These are phyloP conservation scores for Dissostichus mawsoni DNA, from an alignment of 2,113 vertebrate species.

Conservation along the genomic window DNA sequence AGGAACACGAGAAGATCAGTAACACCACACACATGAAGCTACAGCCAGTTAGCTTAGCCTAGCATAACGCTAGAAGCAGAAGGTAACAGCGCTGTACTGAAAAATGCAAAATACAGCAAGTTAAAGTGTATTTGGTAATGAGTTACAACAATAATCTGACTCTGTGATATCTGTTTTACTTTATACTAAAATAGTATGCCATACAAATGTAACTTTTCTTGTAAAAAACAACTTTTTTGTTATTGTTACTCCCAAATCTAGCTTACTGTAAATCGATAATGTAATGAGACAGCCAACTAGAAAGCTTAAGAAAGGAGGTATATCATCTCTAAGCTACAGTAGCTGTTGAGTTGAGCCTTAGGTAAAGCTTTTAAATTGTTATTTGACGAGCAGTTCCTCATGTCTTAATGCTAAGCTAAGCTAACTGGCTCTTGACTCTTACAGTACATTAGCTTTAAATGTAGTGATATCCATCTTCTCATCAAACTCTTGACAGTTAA, in stretches of 20 bases:
- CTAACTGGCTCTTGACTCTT: no score
- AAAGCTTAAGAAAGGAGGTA: no score
- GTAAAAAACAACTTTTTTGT: no score
- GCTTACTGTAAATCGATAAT: neutral
- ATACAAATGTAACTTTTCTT: no score
- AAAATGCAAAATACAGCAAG: neutral
- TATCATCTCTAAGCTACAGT: no score
- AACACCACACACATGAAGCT: neutral
- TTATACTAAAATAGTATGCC: neutral
- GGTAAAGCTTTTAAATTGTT: neutral
- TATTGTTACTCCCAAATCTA: no score
- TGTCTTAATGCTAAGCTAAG: conserved; percentile 1
- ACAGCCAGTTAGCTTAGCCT: neutral
- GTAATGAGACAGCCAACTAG: neutral
- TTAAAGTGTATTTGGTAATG: neutral
- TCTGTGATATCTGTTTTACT: neutral
- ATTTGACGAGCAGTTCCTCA: neutral
- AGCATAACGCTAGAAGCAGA: neutral
- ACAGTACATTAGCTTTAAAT: neutral
- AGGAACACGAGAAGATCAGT: neutral
- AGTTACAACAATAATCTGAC: neutral
- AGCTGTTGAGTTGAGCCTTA: neutral
- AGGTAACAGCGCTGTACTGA: neutral
- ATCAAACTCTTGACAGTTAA: neutral
- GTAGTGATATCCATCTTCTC: neutral